Conservation (phyloP, 2,113 vertebrate species). For the Nipponia nippon region DNA sequence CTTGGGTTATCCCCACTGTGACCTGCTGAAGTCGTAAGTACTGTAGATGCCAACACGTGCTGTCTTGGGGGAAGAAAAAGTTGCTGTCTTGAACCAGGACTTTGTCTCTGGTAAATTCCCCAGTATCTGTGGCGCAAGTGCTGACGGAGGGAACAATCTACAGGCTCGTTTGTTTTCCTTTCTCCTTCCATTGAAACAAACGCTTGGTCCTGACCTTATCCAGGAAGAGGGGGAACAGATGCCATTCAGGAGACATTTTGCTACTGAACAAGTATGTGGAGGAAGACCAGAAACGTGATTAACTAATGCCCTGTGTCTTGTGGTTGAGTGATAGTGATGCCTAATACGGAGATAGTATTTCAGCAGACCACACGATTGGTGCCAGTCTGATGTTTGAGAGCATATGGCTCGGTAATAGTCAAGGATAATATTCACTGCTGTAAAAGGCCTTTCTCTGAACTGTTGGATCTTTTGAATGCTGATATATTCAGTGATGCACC, state of each 20-base stretch:
- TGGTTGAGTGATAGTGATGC: not conserved
- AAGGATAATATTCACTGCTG: not conserved
- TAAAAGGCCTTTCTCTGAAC: not conserved
- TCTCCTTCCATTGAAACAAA: not conserved
- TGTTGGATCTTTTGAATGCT: not conserved
- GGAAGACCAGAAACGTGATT: not conserved
- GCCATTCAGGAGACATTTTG: not conserved
- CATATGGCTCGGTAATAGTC: not conserved
- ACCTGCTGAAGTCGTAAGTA: not conserved
- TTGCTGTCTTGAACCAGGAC: not conserved
- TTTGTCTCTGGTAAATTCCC: not conserved
- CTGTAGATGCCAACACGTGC: not conserved
- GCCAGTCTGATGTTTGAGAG: not conserved
- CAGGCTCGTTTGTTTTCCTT: not conserved
- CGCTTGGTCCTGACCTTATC: not conserved
- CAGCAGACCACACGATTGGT: not conserved
- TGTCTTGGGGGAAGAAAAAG: not conserved
- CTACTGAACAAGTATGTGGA: not conserved
- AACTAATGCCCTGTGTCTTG: not conserved
- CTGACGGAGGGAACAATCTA: not conserved
- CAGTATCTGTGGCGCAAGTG: rapidly evolving
- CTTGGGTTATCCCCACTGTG: not conserved
- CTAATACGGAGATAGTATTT: not conserved
- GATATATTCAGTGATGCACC: not conserved
- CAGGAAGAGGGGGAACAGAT: not conserved